Evolutionary conservation across 2,797 vertebrate species (phyloP).

Genomic region (Sphenopsis melanotis): DNA sequence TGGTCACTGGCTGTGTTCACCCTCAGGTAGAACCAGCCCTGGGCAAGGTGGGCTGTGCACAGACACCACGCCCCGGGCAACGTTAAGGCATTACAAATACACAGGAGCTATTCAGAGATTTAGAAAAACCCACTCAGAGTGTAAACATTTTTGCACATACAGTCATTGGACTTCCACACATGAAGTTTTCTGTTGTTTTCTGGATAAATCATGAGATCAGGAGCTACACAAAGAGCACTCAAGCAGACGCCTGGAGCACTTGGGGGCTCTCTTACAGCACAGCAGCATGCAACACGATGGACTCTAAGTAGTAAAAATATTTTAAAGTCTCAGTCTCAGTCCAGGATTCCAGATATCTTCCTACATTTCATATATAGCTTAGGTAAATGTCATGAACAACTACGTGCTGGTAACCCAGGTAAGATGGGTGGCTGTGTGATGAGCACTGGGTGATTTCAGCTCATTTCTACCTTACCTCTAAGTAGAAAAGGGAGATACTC

Average conservation of each 20-base stretch:
- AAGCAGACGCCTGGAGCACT: slow-evolving; percentile 22
- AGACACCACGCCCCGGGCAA: background rate
- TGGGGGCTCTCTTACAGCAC: slow-evolving; percentile 51
- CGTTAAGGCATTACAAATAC: slow-evolving; percentile 43
- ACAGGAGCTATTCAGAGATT: background rate
- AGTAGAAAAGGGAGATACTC: slow-evolving; percentile 45
- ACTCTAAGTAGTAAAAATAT: slow-evolving; percentile 41
- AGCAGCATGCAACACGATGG: slow-evolving; percentile 58
- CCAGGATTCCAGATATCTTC: background rate
- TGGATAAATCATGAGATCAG: slow-evolving; percentile 45
- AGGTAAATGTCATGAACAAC: slow-evolving; percentile 32
- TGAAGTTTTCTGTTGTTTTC: slow-evolving; percentile 16
- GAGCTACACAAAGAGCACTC: slow-evolving; percentile 53
- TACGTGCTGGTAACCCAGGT: background rate
- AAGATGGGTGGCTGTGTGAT: background rate
- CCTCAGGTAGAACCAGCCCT: background rate
- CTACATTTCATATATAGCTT: background rate
- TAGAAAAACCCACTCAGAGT: background rate
- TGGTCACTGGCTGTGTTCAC: background rate
- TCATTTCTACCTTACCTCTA: slow-evolving; percentile 33
- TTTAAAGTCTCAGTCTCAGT: slow-evolving; percentile 5
- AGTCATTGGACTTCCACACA: background rate
- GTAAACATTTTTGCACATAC: slow-evolving; percentile 14
- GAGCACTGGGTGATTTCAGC: slow-evolving; percentile 28
- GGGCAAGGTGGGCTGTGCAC: background rate